These are phyloP conservation scores for Theocolax elegans DNA, from an alignment of 1,140 invertebrate genomes.

Conservation along the genomic window DNA sequence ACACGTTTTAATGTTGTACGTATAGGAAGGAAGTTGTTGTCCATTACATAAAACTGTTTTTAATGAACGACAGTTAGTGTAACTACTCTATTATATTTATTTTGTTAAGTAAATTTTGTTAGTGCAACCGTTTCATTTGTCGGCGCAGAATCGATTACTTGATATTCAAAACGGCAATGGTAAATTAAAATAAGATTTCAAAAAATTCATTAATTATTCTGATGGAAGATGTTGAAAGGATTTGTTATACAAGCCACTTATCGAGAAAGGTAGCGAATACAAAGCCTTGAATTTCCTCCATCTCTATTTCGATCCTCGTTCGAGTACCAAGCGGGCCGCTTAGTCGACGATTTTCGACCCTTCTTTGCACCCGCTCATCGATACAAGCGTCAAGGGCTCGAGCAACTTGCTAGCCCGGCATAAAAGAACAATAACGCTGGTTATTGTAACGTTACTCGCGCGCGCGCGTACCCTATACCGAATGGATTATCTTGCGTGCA, in stretches of 20 bases:
- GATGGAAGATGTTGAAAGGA: background rate
- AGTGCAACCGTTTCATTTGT: too few species aligned
- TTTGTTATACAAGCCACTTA: background rate
- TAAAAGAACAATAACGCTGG: slow-evolving; percentile 24
- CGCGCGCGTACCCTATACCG: too few species aligned
- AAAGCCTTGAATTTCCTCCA: background rate
- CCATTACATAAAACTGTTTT: too few species aligned
- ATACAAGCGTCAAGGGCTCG: background rate
- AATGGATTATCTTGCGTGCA: background rate
- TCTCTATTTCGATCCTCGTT: background rate
- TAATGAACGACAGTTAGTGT: too few species aligned
- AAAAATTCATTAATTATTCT: too few species aligned
- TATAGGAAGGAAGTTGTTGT: too few species aligned
- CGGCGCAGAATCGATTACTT: too few species aligned
- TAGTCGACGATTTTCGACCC: slow-evolving; percentile 14
- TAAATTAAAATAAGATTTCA: too few species aligned
- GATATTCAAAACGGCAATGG: too few species aligned
- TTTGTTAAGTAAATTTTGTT: too few species aligned
- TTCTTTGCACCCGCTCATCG: background rate
- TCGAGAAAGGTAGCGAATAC: background rate
- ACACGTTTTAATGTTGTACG: too few species aligned
- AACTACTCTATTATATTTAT: too few species aligned
- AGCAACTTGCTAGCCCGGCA: slow-evolving; percentile 17
- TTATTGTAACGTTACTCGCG: slow-evolving; percentile 10
- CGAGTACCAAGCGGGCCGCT: background rate